Percentiles rank a stretch among this genome's conserved stretches.
These are phyloP conservation scores for Cyphotilapia sp. DNA, from an alignment of 2,113 vertebrate species.

Conservation along the genomic window DNA sequence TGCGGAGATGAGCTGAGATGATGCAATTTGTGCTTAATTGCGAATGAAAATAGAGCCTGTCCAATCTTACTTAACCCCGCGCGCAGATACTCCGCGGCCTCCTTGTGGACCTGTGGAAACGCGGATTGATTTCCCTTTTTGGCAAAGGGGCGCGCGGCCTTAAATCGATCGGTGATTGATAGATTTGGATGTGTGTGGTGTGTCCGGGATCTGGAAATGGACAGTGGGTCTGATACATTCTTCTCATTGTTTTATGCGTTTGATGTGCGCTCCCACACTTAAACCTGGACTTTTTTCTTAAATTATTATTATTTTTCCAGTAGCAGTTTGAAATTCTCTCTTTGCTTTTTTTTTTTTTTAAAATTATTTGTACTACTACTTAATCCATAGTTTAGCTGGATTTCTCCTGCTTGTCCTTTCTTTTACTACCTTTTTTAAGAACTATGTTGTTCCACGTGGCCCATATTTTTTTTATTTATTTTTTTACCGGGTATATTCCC, in stretches of 20 bases:
- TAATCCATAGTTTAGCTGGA: background rate
- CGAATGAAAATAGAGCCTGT: constrained; percentile 49
- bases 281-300: background rate
- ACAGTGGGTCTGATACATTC: background rate
- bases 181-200: constrained; percentile 26
- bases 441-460: background rate
- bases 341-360: background rate
- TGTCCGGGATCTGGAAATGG: background rate
- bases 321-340: background rate
- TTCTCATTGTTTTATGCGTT: background rate
- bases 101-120: constrained; percentile 38
- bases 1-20: constrained; percentile 55
- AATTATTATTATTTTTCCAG: background rate
- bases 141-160: constrained; percentile 12
- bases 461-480: background rate
- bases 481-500: background rate
- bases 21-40: constrained; percentile 71
- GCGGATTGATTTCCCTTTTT: constrained; percentile 57
- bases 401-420: background rate
- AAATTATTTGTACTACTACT: background rate
- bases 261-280: background rate
- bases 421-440: background rate
- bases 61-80: constrained; percentile 58
- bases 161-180: constrained; percentile 57
- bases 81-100: constrained; percentile 19